These are phyloP conservation scores for Mimumesa dahlbomi DNA, from an alignment of 2,888 invertebrate species.

Conservation along the genomic window DNA sequence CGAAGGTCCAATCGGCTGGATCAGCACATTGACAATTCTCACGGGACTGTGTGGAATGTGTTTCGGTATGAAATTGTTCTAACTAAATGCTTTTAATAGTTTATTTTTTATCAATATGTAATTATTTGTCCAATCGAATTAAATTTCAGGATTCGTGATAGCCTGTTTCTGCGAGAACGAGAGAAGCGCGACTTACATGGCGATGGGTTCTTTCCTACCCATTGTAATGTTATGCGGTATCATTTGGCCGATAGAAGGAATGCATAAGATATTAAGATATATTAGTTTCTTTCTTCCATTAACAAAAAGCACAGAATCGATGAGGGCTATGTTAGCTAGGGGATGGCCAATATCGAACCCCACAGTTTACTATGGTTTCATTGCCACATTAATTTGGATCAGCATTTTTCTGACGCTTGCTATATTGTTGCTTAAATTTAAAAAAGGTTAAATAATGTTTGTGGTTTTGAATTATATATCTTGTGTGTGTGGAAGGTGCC, in stretches of 20 bases:
- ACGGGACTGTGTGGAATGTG: constrained; percentile 97
- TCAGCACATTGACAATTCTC: constrained; percentile 88
- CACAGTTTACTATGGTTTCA: constrained; percentile 90
- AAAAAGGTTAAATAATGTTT: constrained; percentile 85
- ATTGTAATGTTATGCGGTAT: constrained; percentile 94
- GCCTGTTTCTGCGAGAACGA: constrained; percentile 91
- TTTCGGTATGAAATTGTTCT: constrained; percentile 87
- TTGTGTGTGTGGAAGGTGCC: not conserved
- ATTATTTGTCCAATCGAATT: not conserved
- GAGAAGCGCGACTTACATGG: constrained; percentile 91
- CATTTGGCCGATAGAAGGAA: constrained; percentile 97
- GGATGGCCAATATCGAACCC: constrained; percentile 89
- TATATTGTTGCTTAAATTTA: constrained; percentile 90
- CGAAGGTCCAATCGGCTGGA: constrained; percentile 88
- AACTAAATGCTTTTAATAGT: too few species aligned
- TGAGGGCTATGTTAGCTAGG: constrained; percentile 91
- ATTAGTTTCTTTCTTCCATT: constrained; percentile 90
- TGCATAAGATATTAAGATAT: constrained; percentile 88
- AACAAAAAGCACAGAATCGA: constrained; percentile 93
- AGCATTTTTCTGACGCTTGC: constrained; percentile 87
- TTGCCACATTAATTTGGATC: constrained; percentile 91
- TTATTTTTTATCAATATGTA: too few species aligned
- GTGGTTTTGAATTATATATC: not conserved
- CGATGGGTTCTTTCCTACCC: constrained; percentile 92
- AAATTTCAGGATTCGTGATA: constrained; percentile 88